Evolutionary conservation across 2,888 invertebrate genomes (phyloP).

Genomic region (Andrena bucephala): DNA sequence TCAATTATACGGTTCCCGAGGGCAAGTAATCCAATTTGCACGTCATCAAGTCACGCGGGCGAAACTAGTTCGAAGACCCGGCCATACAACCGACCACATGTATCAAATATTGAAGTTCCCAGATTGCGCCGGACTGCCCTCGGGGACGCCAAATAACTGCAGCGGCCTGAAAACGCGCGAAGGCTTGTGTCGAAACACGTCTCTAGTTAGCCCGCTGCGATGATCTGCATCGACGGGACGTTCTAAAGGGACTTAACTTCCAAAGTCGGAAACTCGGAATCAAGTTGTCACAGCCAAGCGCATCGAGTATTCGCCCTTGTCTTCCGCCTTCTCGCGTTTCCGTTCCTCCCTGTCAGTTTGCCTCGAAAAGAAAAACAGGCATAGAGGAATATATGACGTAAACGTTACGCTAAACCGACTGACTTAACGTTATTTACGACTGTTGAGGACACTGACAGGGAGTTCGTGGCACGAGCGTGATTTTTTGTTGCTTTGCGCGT

Average conservation of each 20-base stretch:
- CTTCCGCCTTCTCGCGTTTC: not conserved
- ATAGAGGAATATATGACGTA: not conserved
- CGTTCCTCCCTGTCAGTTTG: not conserved
- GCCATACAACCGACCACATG: slow-evolving; percentile 47
- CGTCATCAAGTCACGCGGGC: slow-evolving; percentile 69
- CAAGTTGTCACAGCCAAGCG: too few relatives aligned
- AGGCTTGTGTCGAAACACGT: slow-evolving; percentile 62
- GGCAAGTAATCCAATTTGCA: slow-evolving; percentile 71
- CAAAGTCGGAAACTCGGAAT: not conserved
- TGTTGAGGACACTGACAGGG: not conserved
- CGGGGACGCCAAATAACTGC: slow-evolving; percentile 70
- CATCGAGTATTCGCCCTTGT: not conserved
- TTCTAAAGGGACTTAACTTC: not conserved
- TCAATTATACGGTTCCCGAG: slow-evolving; percentile 70
- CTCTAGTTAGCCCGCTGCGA: slow-evolving; percentile 41
- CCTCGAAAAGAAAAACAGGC: not conserved
- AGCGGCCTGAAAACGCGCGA: slow-evolving; percentile 58
- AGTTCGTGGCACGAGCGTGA: not conserved
- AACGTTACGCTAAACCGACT: not conserved
- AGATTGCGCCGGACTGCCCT: slow-evolving; percentile 68
- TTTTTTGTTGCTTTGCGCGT: not conserved
- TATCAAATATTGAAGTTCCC: slow-evolving; percentile 78
- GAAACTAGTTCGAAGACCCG: slow-evolving; percentile 68
- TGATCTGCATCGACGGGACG: slow-evolving; percentile 21
- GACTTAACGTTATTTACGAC: slow-evolving; percentile 7